phyloP scores from a whole-genome alignment of 2,113 vertebrate genomes.

The Tyto alba region DNA sequence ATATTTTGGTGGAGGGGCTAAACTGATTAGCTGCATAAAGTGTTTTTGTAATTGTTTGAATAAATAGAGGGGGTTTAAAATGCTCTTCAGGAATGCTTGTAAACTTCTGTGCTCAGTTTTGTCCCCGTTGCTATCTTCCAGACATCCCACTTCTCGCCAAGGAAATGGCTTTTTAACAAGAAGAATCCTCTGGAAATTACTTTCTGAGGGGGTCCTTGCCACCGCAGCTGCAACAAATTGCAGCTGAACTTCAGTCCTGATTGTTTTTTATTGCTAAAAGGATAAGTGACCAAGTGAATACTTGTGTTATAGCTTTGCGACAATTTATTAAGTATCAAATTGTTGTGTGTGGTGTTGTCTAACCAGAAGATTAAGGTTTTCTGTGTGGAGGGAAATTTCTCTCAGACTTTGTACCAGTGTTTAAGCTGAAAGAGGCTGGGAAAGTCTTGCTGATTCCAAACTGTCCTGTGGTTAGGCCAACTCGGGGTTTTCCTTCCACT shows the following conservation, averaged over 20 bases:
- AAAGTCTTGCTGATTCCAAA: not conserved
- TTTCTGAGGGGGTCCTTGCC: slow-evolving; percentile 50
- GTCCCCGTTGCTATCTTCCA: slow-evolving; percentile 50
- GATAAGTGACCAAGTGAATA: slow-evolving; percentile 40
- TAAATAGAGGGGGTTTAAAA: slow-evolving; percentile 48
- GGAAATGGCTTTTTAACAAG: slow-evolving; percentile 70
- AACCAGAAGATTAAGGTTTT: slow-evolving; percentile 55
- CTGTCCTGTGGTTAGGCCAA: not conserved
- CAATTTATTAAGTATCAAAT: slow-evolving; percentile 41
- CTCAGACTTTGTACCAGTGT: not conserved
- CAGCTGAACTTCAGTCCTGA: slow-evolving; percentile 26
- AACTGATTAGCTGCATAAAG: slow-evolving; percentile 35
- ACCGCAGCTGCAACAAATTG: slow-evolving; percentile 63
- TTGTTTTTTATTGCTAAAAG: slow-evolving; percentile 50
- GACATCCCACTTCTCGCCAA: slow-evolving; percentile 36
- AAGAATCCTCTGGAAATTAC: slow-evolving; percentile 61
- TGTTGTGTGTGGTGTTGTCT: not conserved
- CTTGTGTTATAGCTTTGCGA: not conserved
- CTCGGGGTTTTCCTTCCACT: not conserved
- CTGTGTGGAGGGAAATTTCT: slow-evolving; percentile 5
- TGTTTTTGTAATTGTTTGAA: slow-evolving; percentile 54
- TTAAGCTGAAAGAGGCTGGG: not conserved
- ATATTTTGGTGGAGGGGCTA: slow-evolving; percentile 6
- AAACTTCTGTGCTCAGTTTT: slow-evolving; percentile 47
- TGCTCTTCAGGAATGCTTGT: slow-evolving; percentile 57